A percentile compares a stretch with the other conserved stretches of the same genome.
Conservation (phyloP, 2,113 vertebrate species). For the Barnardius zonarius region DNA sequence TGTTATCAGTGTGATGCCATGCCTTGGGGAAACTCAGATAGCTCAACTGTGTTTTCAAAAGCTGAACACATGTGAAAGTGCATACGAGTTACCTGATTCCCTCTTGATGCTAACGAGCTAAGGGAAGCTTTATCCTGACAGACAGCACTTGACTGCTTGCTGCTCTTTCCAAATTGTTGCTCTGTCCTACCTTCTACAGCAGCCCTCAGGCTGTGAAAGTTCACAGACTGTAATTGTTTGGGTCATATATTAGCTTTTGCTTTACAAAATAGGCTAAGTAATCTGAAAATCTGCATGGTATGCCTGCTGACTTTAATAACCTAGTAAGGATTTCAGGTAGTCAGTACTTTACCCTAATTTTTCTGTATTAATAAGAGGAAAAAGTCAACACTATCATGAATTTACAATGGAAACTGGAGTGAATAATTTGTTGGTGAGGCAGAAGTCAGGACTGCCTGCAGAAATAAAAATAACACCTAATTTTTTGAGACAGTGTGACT, state of each 20-base stretch:
- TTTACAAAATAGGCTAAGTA: neutral
- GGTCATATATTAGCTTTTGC: neutral
- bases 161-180: neutral
- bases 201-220: conserved; percentile 4
- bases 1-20: neutral
- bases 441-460: neutral
- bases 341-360: neutral
- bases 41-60: neutral
- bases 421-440: neutral
- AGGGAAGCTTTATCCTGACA: neutral
- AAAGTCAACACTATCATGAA: neutral
- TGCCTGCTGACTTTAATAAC: neutral
- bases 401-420: neutral
- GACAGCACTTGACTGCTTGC: neutral
- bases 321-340: neutral
- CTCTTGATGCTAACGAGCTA: conserved; percentile 1
- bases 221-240: neutral
- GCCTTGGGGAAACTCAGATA: neutral
- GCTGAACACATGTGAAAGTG: neutral
- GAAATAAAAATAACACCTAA: neutral
- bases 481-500: neutral
- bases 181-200: neutral
- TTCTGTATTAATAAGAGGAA: neutral
- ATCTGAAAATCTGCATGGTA: neutral
- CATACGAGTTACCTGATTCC: conserved; percentile 9